Percentiles rank a stretch among this genome's conserved stretches.
phyloP scores from a whole-genome alignment of 2,888 invertebrate species.

The Melinaea menophilus region DNA sequence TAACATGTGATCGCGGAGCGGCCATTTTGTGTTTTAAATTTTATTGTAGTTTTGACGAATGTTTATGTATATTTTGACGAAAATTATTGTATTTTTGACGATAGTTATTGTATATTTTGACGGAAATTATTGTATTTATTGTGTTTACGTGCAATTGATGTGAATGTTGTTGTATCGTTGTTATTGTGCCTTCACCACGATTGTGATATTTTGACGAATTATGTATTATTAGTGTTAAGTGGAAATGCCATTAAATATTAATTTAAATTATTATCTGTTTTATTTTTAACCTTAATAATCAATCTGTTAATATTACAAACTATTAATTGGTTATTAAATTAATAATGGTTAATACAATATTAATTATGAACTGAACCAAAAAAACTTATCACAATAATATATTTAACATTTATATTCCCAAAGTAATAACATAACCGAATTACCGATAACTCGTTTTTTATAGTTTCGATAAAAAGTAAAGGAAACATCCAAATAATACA shows the following conservation, averaged over 20 bases:
- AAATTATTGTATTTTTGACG: conserved; percentile 6
- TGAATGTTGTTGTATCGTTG: conserved; percentile 25
- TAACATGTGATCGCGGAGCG: background rate
- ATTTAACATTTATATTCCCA: too few species aligned
- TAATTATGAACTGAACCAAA: too few species aligned
- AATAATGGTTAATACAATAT: too few species aligned
- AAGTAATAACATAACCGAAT: background rate
- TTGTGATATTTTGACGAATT: conserved; percentile 50
- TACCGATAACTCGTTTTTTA: background rate
- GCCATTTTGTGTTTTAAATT: background rate
- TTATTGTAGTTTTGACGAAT: conserved; percentile 4
- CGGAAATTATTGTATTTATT: conserved; percentile 2
- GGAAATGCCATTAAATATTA: conserved; percentile 27
- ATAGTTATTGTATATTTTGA: background rate
- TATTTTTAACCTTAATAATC: background rate
- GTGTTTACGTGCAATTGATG: conserved; percentile 22
- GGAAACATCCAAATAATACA: background rate
- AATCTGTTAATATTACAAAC: background rate
- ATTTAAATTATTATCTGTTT: background rate
- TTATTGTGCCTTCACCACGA: conserved; percentile 37
- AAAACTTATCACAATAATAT: too few species aligned
- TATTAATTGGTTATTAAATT: background rate
- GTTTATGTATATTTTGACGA: background rate
- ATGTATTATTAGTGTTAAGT: conserved; percentile 51
- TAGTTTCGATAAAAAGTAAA: background rate